phyloP scores from a whole-genome alignment of 1,140 invertebrate genomes.

The Mercenaria mercenaria region DNA sequence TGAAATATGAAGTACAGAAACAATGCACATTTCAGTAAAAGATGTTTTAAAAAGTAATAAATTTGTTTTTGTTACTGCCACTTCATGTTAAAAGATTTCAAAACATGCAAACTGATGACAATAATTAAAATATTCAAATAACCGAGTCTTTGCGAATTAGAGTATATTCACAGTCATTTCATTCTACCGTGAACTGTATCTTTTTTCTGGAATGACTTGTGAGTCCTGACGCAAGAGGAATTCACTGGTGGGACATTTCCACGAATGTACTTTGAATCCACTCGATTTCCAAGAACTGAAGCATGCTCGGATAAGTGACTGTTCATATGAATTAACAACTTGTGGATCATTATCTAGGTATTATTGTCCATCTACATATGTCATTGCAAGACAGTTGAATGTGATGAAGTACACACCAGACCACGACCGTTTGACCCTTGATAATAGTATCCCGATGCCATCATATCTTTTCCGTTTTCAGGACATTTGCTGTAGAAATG shows the following conservation, averaged over 20 bases:
- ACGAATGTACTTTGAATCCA: not conserved
- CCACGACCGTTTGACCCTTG: not conserved
- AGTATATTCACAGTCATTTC: not conserved
- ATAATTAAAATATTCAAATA: not conserved
- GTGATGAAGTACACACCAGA: not conserved
- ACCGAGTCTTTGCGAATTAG: not conserved
- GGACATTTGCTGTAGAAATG: slow-evolving; percentile 22
- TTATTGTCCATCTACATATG: not conserved
- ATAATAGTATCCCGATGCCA: slow-evolving; percentile 13
- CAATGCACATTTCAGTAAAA: too few species aligned
- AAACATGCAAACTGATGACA: too few species aligned
- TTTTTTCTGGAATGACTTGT: not conserved
- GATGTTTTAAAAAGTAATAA: too few species aligned
- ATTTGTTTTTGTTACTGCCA: too few species aligned
- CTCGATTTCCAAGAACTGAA: not conserved
- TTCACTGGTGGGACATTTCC: not conserved
- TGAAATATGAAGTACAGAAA: too few species aligned
- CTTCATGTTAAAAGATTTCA: too few species aligned
- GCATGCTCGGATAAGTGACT: not conserved
- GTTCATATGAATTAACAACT: not conserved
- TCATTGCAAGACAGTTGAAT: not conserved
- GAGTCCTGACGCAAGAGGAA: not conserved
- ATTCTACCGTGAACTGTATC: not conserved
- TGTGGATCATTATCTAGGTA: not conserved
- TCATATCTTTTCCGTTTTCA: not conserved